Base-by-base conservation (phyloP, 1,140 invertebrate genomes). In the Drosophila lowei region DNA sequence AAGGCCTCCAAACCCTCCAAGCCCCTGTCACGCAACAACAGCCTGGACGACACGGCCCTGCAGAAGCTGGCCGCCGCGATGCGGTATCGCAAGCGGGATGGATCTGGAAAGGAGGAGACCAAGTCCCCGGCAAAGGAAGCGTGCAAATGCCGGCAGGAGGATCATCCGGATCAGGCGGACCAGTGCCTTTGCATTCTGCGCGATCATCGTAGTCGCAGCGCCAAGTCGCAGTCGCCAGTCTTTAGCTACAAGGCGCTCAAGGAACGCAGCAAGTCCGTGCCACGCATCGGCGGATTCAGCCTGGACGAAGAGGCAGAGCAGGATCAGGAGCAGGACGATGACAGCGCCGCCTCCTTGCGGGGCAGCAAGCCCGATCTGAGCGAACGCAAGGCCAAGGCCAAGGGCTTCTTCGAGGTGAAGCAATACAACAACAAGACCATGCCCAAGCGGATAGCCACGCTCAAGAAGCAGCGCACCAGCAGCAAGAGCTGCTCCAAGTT, bases 381-480 rank as follows among this genome's bases (percentile, higher is more conserved):
- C 47, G 77, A 89, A 41, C 89, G 89, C 48, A 89, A 90, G 44
- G 46, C 34, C 43, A 91, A 91, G 68, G 74, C 55, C 18, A 83
- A 71, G 43, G 89, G 90, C 44, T 89, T 88, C 54, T 70, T 93
- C 58, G 93, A 93, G 91, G 92, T 93, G 30, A 93, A 93, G 81
- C 93, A 93, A 91, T 94, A 94, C 77, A 94, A 93, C 65, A 92
- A 93, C 42, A 95, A 94, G 92, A 94, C 94, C 15, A 92, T 94
- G 90, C 94, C 94, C 84, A 94, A 94, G 90, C 93, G 94, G 79
- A 94, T 94, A 55, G 93, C 93, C 4, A 94, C 94, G 72, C 85
- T 94, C 30, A 95, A 94, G 77, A 94, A 94, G 84, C 93, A 93
- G 56, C 93, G 93, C 70, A 92, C 93, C 41, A 92, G 92, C n/a